Evolutionary conservation across 2,113 vertebrate genomes (phyloP), one percentile per base, ranked within the genome.

Genomic region (Rhineura floridana): DNA sequence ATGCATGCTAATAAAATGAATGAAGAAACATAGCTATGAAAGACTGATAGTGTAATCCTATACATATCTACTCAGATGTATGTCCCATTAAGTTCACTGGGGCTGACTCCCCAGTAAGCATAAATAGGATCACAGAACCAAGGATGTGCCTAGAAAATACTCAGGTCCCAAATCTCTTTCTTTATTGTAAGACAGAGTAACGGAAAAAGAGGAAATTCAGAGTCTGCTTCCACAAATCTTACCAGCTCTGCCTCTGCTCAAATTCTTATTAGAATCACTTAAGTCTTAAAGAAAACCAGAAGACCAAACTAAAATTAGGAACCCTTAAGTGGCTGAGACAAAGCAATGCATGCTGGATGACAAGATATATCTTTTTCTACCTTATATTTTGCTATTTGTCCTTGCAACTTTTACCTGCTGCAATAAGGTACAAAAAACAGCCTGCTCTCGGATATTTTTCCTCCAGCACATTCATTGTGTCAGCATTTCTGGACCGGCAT

Each of bases 1-100:
- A 17, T 67, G 46, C 19, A 65, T 89, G 59, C 39, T 86, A 50
- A 82, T 81, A 65, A 82, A 81, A 81, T 75, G 55, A 85, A 85
- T 85, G 28, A 85, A 85, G n/a, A 15, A 59, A 80, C 63, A 46
- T 17, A 23, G 33, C 21, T 48, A 48, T 1, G 3, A 13, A 65
- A 17, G 6, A 46, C 17, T 76, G 30, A 76, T 4, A 69, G 33
- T 69, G 33, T 13, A 69, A n/a, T 69, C 33, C n/a, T 72, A 36
- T 2, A 11, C n/a, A 72, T 39, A 72, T 72, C 36, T 9, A 72
- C 70, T 72, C n/a, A 39, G n/a, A 72, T 39, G 39, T 72, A 39
- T 3, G 67, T 36, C 69, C 15, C 69, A n/a, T 6, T 72, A 17
- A 72, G 6, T 1, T 19, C 36, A 72, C 17, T 21, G 70, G 70